Percentiles rank a stretch among this genome's conserved stretches.
phyloP scores from a whole-genome alignment of 2,113 vertebrate genomes.

The Sturnus vulgaris region DNA sequence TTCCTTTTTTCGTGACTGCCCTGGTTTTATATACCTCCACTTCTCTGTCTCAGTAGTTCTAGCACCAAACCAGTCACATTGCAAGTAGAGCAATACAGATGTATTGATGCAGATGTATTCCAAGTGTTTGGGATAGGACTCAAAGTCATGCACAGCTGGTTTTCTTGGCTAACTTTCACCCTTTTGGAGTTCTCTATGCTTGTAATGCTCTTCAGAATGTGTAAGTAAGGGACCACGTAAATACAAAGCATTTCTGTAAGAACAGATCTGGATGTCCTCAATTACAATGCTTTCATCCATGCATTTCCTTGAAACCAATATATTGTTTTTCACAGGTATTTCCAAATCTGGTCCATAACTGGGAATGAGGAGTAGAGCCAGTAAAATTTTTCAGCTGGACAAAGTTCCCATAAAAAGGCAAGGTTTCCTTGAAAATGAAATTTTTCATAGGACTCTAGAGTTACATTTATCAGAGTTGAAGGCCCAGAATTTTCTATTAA shows the following conservation, averaged over 20 bases:
- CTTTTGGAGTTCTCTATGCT: not conserved
- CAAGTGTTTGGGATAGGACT: not conserved
- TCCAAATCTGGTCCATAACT: not conserved
- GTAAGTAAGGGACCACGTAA: not conserved
- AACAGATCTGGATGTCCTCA: slow-evolving; percentile 31
- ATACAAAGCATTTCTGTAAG: not conserved
- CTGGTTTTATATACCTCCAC: not conserved
- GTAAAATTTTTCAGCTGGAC: slow-evolving; percentile 54
- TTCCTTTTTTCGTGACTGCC: not conserved
- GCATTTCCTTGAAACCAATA: slow-evolving; percentile 18
- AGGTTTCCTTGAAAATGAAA: slow-evolving; percentile 52
- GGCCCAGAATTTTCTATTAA: slow-evolving; percentile 44
- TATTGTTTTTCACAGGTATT: slow-evolving; percentile 40
- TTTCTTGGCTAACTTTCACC: slow-evolving; percentile 13
- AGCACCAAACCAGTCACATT: not conserved
- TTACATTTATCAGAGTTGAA: slow-evolving; percentile 43
- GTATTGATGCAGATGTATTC: not conserved
- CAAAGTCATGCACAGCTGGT: not conserved
- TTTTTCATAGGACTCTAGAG: slow-evolving; percentile 59
- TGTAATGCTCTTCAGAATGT: not conserved
- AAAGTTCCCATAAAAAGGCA: slow-evolving; percentile 49
- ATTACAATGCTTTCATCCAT: slow-evolving; percentile 2
- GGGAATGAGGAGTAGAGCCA: slow-evolving; percentile 5
- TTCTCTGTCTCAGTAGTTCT: not conserved
- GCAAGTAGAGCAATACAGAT: not conserved